Evolutionary conservation across 2,888 invertebrate genomes (phyloP), one percentile per base, ranked within the genome.

Genomic region (Thecocarcelia acutangulata): DNA sequence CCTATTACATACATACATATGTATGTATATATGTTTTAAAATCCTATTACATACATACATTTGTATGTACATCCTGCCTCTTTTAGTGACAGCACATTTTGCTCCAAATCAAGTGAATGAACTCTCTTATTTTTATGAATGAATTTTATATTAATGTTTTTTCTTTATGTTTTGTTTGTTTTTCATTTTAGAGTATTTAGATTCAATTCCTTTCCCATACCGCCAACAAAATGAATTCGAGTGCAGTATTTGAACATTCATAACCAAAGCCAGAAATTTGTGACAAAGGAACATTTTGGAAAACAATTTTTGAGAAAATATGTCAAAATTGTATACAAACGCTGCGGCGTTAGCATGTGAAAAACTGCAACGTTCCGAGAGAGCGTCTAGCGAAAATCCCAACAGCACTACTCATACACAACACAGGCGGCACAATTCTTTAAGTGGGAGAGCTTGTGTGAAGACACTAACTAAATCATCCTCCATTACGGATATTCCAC

Each of bases 271-370:
- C 52, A 33, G 13, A 9, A 21, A 13, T 58, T 40, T 28, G 11
- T 72, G 52, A 21, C 11, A 52, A 44, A 72, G 13, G 21, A 33
- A 52, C 42, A 9, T 33, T 63, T 3, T 40, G 15, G 4, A 24
- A 21, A 33, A 15, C 19, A 28, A 12, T 33, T 19, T 63, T 28
- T 33, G 46, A 54, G 9, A 74, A 80, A 83, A 42, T 80, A 76
- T 83, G 80, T 83, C 76, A 42, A 76, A 69, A 58, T 50, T 63
- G 56, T 17, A 64, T 63, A n/a, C 56, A 24, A 69, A 40, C 15
- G 19, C 52, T 28, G 42, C 89, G 85, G 88, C 88, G 85, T 86
- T 88, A 87, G 88, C 89, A 84, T 86, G 87, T 85, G 88, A 89
- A 85, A 87, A 88, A 84, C 78, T 86, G 48, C 83, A 84, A 72